Percentiles rank a stretch among this genome's conserved stretches.
phyloP scores from a whole-genome alignment of 92 coral and sea anemone species.

The Palythoa heliodiscus region DNA sequence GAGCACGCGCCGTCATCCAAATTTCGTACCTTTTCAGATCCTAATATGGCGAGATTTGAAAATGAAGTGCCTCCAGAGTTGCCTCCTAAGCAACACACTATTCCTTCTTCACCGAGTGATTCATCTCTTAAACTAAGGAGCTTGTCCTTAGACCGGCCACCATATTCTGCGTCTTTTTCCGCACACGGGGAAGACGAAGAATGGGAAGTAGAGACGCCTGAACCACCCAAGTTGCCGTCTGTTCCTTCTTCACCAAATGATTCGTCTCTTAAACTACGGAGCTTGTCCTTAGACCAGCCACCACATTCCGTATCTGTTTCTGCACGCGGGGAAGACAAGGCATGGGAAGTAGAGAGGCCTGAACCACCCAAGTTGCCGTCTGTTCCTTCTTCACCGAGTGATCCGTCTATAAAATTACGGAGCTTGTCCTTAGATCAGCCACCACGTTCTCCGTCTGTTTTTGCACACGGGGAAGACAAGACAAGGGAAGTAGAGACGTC shows the following conservation, averaged over 20 bases:
- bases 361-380: background rate
- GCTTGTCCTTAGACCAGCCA: background rate
- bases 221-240: background rate
- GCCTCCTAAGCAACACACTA: background rate
- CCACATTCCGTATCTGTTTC: background rate
- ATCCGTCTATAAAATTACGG: constrained; percentile 16
- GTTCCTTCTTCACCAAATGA: constrained; percentile 20
- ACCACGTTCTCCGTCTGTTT: background rate
- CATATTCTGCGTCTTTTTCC: background rate
- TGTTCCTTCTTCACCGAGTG: constrained; percentile 23
- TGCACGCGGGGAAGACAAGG: background rate
- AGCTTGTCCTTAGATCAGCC: background rate
- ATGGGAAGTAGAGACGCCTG: constrained; percentile 2
- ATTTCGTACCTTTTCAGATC: constrained; percentile 51
- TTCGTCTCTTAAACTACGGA: constrained; percentile 11
- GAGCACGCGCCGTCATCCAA: background rate
- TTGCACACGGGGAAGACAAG: background rate
- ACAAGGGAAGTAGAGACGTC: constrained; percentile 1
- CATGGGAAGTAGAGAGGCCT: background rate
- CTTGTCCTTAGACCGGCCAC: background rate
- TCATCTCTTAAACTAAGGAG: constrained; percentile 10
- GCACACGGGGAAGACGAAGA: background rate
- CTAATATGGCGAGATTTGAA: constrained; percentile 33
- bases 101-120: constrained; percentile 26
- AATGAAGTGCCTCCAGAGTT: background rate